These are phyloP conservation scores for Volucella inanis DNA, from an alignment of 2,888 invertebrate genomes.

Conservation along the genomic window DNA sequence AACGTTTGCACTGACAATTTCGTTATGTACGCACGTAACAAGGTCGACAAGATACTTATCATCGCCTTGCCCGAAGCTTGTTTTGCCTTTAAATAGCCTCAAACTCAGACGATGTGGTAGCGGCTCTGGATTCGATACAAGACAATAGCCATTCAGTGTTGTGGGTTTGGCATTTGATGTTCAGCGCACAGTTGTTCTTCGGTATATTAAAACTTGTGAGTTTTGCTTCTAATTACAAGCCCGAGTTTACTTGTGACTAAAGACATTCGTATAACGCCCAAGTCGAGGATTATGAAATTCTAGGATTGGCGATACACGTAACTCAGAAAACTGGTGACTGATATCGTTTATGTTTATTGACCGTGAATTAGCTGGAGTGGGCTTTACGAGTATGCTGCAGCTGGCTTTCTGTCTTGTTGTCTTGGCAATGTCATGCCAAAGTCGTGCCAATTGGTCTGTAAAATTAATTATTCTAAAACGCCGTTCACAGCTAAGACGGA, in stretches of 20 bases:
- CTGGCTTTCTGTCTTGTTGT: neutral
- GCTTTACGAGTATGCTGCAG: constrained; percentile 11
- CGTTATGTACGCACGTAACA: constrained; percentile 60
- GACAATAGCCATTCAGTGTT: constrained; percentile 44
- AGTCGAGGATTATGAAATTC: neutral
- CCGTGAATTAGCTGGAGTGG: constrained; percentile 38
- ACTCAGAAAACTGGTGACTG: constrained; percentile 7
- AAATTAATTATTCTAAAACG: neutral
- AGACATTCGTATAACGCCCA: constrained; percentile 22
- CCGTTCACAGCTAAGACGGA: constrained; percentile 26
- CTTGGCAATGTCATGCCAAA: neutral
- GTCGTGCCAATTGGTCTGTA: constrained; percentile 32
- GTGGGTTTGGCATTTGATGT: constrained; percentile 11
- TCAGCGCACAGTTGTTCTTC: neutral
- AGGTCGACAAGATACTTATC: constrained; percentile 68
- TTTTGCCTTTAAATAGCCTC: constrained; percentile 21
- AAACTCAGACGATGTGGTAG: neutral
- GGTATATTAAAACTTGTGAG: neutral
- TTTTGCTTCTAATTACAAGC: constrained; percentile 19
- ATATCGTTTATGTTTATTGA: constrained; percentile 10
- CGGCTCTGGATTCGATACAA: neutral
- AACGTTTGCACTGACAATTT: constrained; percentile 37
- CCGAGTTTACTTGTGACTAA: neutral
- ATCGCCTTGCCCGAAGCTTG: constrained; percentile 24
- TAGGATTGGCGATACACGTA: constrained; percentile 2